These are phyloP conservation scores for Mus musculus DNA, from an alignment of 2,113 vertebrate genomes.

Conservation along the genomic window GRCm39 chr17:14415501-14416000, in stretches of 20 bases:
- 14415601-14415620: too few species aligned
- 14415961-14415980: constrained; percentile 96
- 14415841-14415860: neutral
- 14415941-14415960: constrained; percentile 95
- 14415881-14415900: neutral
- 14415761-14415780: fast-evolving
- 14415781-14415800: neutral
- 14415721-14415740: fast-evolving
- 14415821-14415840: constrained; percentile 32
- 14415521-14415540: fast-evolving
- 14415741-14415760: neutral
- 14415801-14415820: neutral
- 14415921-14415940: constrained; percentile 94
- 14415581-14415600: too few species aligned
- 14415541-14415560: fast-evolving
- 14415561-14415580: fast-evolving
- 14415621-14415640: neutral
- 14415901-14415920: neutral
- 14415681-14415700: neutral
- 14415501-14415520: neutral
- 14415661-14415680: neutral
- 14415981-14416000: constrained; percentile 96
- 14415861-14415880: too few species aligned
- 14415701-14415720: too few species aligned
- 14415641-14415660: fast-evolving